Conservation (phyloP, 2,113 vertebrate species). For the Zingel zingel region DNA sequence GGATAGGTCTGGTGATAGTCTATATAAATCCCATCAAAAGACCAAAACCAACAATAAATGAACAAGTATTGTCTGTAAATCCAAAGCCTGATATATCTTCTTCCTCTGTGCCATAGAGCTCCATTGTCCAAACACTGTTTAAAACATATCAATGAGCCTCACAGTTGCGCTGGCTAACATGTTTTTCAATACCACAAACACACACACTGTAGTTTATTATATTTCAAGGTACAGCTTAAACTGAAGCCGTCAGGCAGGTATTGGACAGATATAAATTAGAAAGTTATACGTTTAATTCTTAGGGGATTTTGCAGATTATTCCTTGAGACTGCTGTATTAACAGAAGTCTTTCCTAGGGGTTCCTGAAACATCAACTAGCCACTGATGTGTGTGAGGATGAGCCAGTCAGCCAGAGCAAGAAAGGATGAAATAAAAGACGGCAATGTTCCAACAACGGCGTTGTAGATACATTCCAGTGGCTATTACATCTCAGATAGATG, state of each 20-base stretch:
- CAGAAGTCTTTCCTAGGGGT: not conserved
- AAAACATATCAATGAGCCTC: too few relatives aligned
- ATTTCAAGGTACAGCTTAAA: too few relatives aligned
- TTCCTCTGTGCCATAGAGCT: too few relatives aligned
- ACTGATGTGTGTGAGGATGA: not conserved
- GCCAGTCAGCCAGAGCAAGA: conserved; percentile 17
- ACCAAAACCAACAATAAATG: too few relatives aligned
- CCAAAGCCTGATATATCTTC: too few relatives aligned
- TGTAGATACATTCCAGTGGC: conserved; percentile 27
- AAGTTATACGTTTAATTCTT: not conserved
- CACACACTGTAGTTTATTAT: too few relatives aligned
- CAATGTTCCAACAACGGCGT: conserved; percentile 28
- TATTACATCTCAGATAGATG: conserved; percentile 25
- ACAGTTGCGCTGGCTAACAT: too few relatives aligned
- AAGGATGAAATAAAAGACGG: conserved; percentile 20
- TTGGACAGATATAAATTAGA: not conserved
- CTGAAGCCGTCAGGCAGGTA: not conserved
- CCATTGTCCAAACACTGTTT: too few relatives aligned
- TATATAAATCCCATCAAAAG: not conserved
- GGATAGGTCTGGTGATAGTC: not conserved
- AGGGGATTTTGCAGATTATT: not conserved
- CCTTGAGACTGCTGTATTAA: not conserved
- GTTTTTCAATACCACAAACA: too few relatives aligned
- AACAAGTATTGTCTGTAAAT: too few relatives aligned
- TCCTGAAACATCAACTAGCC: not conserved